These are phyloP conservation scores for Myrmecobius fasciatus DNA, from an alignment of 2,113 vertebrate genomes.

Conservation along the genomic window DNA sequence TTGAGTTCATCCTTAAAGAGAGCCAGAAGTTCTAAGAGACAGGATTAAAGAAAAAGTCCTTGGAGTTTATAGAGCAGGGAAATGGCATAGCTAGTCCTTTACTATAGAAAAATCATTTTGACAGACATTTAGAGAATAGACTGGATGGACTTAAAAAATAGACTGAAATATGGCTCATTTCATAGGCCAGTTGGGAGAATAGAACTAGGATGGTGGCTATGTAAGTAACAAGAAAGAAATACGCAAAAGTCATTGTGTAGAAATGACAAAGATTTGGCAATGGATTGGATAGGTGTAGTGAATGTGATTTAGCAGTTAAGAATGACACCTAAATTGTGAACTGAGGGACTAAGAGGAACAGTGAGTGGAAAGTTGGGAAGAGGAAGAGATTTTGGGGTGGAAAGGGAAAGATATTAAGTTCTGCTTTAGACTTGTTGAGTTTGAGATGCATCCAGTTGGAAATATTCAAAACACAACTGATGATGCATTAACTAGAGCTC, in stretches of 20 bases:
- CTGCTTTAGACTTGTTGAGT: background rate
- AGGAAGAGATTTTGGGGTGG: too few species aligned
- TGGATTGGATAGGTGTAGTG: background rate
- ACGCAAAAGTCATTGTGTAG: background rate
- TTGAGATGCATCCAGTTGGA: background rate
- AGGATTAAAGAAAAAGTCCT: background rate
- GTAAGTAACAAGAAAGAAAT: background rate
- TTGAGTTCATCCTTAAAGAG: background rate
- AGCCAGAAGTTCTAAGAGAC: background rate
- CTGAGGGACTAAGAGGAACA: background rate
- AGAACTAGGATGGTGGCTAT: background rate
- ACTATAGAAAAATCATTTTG: background rate
- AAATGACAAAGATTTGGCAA: background rate
- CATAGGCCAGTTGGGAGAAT: background rate
- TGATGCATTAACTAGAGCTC: background rate
- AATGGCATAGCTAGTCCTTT: background rate
- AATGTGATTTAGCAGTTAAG: background rate
- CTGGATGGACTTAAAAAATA: background rate
- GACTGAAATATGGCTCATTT: background rate
- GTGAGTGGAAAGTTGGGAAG: background rate
- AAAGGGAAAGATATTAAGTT: background rate
- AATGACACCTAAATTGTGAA: background rate
- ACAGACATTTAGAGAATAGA: background rate
- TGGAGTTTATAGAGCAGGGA: background rate
- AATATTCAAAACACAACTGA: background rate